These are phyloP conservation scores for Drosophila subquinaria DNA, from an alignment of 2,888 invertebrate genomes.

Conservation along the genomic window DNA sequence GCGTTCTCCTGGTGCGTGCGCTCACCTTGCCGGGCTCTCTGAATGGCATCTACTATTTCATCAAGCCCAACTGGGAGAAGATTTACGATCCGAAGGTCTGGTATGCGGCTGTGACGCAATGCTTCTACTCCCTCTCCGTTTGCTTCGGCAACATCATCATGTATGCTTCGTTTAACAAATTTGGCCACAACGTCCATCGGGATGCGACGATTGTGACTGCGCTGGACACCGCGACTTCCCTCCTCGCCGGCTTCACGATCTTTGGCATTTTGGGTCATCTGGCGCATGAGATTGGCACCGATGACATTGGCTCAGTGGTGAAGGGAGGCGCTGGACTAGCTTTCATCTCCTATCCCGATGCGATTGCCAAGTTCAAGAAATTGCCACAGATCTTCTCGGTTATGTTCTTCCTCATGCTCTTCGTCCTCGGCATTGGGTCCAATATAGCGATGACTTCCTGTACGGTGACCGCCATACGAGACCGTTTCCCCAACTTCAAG, in stretches of 20 bases:
- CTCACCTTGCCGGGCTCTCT: conserved; percentile 88
- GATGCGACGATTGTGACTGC: conserved; percentile 87
- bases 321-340: conserved; percentile 87
- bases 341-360: conserved; percentile 88
- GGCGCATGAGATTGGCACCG: conserved; percentile 86
- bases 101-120: conserved; percentile 89
- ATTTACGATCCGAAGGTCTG: conserved; percentile 88
- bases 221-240: conserved; percentile 87
- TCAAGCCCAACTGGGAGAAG: conserved; percentile 89
- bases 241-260: conserved; percentile 87
- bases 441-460: conserved; percentile 86
- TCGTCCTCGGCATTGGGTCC: conserved; percentile 87
- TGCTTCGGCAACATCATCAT: conserved; percentile 89
- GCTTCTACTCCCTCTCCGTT: conserved; percentile 88
- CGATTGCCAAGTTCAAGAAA: conserved; percentile 87
- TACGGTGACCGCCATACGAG: conserved; percentile 86
- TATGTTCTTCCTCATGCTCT: conserved; percentile 87
- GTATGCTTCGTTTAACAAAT: conserved; percentile 88
- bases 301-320: conserved; percentile 86
- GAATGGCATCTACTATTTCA: conserved; percentile 88
- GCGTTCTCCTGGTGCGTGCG: conserved; percentile 88
- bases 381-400: conserved; percentile 87
- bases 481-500: conserved; percentile 85
- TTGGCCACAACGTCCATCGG: conserved; percentile 88
- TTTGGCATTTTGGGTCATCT: conserved; percentile 87